A percentile compares a stretch with the other conserved stretches of the same genome.
Evolutionary conservation across 2,888 invertebrate species (phyloP).

Genomic region (Arrhopalites spinosus): DNA sequence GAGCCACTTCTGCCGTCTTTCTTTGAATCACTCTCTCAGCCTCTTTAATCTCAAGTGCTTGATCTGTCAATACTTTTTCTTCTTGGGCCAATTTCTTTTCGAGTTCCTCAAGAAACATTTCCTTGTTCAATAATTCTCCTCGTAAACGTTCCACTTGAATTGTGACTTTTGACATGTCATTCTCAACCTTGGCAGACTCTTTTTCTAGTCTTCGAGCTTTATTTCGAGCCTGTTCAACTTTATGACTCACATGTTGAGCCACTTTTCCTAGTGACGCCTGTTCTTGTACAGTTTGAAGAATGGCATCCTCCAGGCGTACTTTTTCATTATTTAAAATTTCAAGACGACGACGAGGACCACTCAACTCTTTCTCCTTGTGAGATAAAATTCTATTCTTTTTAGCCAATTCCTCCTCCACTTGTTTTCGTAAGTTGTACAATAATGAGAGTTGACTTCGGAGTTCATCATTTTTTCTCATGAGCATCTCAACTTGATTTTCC

Average conservation of each 20-base stretch:
- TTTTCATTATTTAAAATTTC: constrained; percentile 66
- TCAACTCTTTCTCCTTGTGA: constrained; percentile 59
- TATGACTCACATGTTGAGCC: constrained; percentile 61
- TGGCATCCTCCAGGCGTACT: constrained; percentile 68
- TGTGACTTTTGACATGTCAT: constrained; percentile 50
- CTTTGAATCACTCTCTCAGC: constrained; percentile 61
- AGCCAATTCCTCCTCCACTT: constrained; percentile 58
- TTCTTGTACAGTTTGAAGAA: constrained; percentile 69
- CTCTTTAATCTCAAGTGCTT: constrained; percentile 60
- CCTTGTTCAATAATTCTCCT: constrained; percentile 60
- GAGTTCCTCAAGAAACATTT: constrained; percentile 48
- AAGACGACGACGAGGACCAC: constrained; percentile 53
- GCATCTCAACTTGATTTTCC: constrained; percentile 40
- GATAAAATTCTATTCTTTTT: constrained; percentile 61
- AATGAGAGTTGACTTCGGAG: constrained; percentile 42
- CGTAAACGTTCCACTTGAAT: constrained; percentile 66
- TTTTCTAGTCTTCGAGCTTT: constrained; percentile 64
- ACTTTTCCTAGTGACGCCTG: constrained; percentile 73
- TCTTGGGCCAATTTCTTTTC: constrained; percentile 62
- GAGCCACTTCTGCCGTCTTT: constrained; percentile 63
- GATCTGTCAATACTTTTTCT: constrained; percentile 55
- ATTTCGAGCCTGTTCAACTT: constrained; percentile 62
- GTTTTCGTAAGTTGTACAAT: constrained; percentile 41
- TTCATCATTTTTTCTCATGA: constrained; percentile 39
- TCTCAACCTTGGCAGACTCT: constrained; percentile 52